Base-by-base conservation (phyloP, 1,140 invertebrate genomes). In the Battus philenor region DNA sequence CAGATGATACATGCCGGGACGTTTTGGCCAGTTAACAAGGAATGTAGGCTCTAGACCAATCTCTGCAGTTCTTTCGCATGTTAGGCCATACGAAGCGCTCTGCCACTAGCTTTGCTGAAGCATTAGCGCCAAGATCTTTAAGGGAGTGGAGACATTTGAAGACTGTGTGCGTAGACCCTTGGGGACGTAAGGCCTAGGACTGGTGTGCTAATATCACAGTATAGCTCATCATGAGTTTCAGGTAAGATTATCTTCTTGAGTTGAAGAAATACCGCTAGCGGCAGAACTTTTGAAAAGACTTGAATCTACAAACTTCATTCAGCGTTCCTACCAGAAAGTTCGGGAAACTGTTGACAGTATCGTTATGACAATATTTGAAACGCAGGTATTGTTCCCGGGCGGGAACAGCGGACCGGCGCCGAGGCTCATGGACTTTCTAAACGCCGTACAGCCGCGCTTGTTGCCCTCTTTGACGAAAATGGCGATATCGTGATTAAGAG, bases 241-340 rank as follows among this genome's bases (percentile, higher is more conserved):
- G 0, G 61, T 60, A 1, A 57, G 70, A 0, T 26, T 80, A 7
- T 52, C 56, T 1, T 83, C 76, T 76, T 67, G 76, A 0, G 47
- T 51, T 3, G 74, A n/a, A n/a, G n/a, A n/a, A n/a, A n/a, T 76
- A 0, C 64, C 68, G 1, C 46, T 78, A 1, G 70, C 72, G 0
- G 49, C 56, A 0, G 50, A 64, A 22, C 10, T 86, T 8, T 57
- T 87, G 6, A 29, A 61, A 2, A 44, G 57, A 6, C 52, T 86
- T 6, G 86, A 89, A 8, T 76, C 81, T 0, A 69, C 80, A 3
- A 82, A 86, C 41, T 70, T 89, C 18, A 62, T 87, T 47, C 89
- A 83, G 34, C 95, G 88, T 88, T 91, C 87, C 39, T 96, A 91
- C 70, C 93, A 89, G 66, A 95, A 94, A 72, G 91, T 98, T 1